Evolutionary conservation across 2,888 invertebrate genomes (phyloP).

Genomic region (Plebejus anna): DNA sequence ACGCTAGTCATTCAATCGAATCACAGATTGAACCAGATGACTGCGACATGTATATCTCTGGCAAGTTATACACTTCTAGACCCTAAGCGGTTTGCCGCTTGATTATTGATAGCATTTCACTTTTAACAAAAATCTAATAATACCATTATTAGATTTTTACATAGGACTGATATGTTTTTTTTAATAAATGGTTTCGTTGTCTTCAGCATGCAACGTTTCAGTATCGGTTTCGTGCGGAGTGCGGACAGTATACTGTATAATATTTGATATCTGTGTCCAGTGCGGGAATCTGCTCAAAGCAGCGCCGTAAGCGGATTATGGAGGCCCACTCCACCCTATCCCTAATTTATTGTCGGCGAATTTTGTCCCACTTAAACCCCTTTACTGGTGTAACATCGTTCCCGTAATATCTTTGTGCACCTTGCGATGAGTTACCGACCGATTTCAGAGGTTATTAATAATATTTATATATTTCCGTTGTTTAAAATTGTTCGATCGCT

Average conservation of each 20-base stretch:
- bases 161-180: no score
- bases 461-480: not conserved
- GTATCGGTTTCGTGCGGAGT: not conserved
- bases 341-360: slow-evolving; percentile 42
- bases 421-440: not conserved
- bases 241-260: not conserved
- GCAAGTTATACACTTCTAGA: no score
- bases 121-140: no score
- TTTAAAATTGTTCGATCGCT: not conserved
- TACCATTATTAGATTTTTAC: no score
- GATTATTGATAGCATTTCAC: no score
- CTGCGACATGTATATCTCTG: no score
- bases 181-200: no score
- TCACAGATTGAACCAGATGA: no score
- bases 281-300: slow-evolving; percentile 37
- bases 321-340: slow-evolving; percentile 38
- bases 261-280: slow-evolving; percentile 17
- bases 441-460: not conserved
- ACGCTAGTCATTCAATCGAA: no score
- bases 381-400: slow-evolving; percentile 26
- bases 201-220: no score
- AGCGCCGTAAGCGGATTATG: slow-evolving; percentile 42
- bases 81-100: no score
- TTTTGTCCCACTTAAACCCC: slow-evolving; percentile 32
- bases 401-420: not conserved